These are phyloP conservation scores for Scaptomyza montana DNA, from an alignment of 1,140 invertebrate species.

Conservation along the genomic window DNA sequence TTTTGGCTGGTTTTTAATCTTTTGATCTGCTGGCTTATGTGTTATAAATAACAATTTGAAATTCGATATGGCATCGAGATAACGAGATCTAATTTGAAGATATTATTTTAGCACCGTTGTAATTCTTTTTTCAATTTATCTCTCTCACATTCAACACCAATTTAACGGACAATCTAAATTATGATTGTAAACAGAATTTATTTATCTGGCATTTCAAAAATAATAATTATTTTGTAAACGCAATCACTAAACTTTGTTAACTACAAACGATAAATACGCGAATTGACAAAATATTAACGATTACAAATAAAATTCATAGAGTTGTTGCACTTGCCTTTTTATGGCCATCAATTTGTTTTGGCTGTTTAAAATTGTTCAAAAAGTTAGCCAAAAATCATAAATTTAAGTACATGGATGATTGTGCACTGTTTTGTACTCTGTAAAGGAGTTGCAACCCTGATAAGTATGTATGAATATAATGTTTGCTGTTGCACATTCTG, in stretches of 20 bases:
- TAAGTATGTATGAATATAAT: too few species aligned
- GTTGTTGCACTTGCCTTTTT: conserved; percentile 21
- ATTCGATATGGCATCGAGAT: conserved; percentile 2
- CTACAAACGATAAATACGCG: conserved; percentile 23
- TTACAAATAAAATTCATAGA: conserved; percentile 34
- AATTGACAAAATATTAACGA: conserved; percentile 33
- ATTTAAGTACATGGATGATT: conserved; percentile 12
- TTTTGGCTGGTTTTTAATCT: conserved; percentile 8
- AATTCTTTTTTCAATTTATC: neutral
- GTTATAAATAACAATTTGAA: conserved; percentile 8
- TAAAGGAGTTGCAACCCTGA: neutral
- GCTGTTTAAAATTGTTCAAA: conserved; percentile 33
- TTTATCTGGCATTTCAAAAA: conserved; percentile 8
- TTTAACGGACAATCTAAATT: conserved; percentile 5
- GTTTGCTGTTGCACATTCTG: too few species aligned
- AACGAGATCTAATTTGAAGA: conserved; percentile 3
- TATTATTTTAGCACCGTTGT: neutral
- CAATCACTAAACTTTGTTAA: conserved; percentile 25
- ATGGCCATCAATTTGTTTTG: conserved; percentile 35
- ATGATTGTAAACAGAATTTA: conserved; percentile 3
- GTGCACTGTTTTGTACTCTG: conserved; percentile 21
- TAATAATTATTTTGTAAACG: conserved; percentile 20
- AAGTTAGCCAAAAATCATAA: conserved; percentile 39
- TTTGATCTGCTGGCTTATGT: neutral
- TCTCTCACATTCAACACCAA: neutral